phyloP scores from a whole-genome alignment of 1,140 invertebrate species.

The Atta texana region DNA sequence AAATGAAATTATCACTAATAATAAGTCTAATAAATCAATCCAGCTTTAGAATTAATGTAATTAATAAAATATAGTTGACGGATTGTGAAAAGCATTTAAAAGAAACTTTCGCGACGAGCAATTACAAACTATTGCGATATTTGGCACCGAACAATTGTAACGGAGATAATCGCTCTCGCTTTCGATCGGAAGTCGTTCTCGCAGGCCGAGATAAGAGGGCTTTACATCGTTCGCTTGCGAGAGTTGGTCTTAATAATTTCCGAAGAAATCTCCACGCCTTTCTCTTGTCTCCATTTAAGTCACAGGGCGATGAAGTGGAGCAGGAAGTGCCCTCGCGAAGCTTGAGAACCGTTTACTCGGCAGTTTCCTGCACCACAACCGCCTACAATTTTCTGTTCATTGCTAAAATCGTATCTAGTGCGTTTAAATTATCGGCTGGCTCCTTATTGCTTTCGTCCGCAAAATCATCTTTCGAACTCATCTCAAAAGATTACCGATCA shows the following conservation, averaged over 20 bases:
- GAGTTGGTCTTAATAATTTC: slow-evolving; percentile 70
- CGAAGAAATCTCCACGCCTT: slow-evolving; percentile 75
- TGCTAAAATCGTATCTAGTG: slow-evolving; percentile 58
- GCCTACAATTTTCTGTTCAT: slow-evolving; percentile 66
- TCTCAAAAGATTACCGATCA: slow-evolving; percentile 7
- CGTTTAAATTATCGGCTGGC: slow-evolving; percentile 29
- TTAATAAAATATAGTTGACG: not conserved
- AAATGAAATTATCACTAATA: not conserved
- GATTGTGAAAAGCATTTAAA: not conserved
- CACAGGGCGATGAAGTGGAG: slow-evolving; percentile 70
- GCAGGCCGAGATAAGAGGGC: slow-evolving; percentile 51
- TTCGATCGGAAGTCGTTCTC: slow-evolving; percentile 49
- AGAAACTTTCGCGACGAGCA: slow-evolving; percentile 6
- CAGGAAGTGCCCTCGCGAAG: slow-evolving; percentile 68
- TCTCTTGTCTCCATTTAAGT: slow-evolving; percentile 74
- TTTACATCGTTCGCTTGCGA: slow-evolving; percentile 47
- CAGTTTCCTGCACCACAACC: slow-evolving; percentile 67
- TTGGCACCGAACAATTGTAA: slow-evolving; percentile 37
- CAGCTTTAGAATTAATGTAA: not conserved
- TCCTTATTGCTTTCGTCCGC: slow-evolving; percentile 19
- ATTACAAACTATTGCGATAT: slow-evolving; percentile 5
- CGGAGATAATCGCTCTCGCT: slow-evolving; percentile 60
- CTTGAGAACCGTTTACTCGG: slow-evolving; percentile 71
- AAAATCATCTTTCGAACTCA: slow-evolving; percentile 1
- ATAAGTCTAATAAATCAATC: not conserved